Base-by-base conservation (phyloP, 2,113 vertebrate genomes). In the Podiceps cristatus region DNA sequence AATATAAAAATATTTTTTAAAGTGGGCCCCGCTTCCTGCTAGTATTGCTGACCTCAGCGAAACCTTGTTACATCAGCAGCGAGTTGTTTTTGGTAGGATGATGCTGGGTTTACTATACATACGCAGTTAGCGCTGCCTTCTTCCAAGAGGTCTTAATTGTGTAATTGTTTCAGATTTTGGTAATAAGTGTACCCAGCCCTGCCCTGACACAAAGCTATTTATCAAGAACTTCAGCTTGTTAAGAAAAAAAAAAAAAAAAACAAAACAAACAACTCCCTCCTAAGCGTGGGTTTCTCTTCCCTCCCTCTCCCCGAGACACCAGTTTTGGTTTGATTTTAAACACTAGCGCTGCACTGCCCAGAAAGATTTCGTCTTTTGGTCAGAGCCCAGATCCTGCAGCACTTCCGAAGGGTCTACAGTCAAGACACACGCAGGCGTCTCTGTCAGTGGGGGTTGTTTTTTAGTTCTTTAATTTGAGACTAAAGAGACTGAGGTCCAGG, bases 341-440 rank as follows among this genome's bases (percentile, higher is more conserved):
- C 4, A 2, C 33, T 8, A 42, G 27, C 2, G 3, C 40, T 56
- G 42, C 28, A 18, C 18, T 55, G 29, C 23, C 35, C 35, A 53
- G 75, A 53, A 74, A 55, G 24, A n/a, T 60, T 86, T 56, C 19
- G n/a, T 24, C 44, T 62, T 64, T 53, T 27, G 33, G 16, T 52
- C 75, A 73, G n/a, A 80, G 8, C 10, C 22, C 45, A 66, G 49
- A 50, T 23, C 50, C 67, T 55, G 37, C 59, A 55, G 50, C 37
- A 40, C 18, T 79, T 33, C 31, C 13, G 18, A 76, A 71, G 42
- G 37, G 28, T 58, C 9, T 29, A 0, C 18, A 25, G 31, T 15
- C n/a, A 16, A 58, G 58, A 50, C 8, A 27, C 11, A 1, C 4
- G 25, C 31, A 62, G 45, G 28, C 0, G 2, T 1, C 7, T 56